Evolutionary conservation across 2,113 vertebrate species (phyloP).

Genomic region (Amazona vittata): DNA sequence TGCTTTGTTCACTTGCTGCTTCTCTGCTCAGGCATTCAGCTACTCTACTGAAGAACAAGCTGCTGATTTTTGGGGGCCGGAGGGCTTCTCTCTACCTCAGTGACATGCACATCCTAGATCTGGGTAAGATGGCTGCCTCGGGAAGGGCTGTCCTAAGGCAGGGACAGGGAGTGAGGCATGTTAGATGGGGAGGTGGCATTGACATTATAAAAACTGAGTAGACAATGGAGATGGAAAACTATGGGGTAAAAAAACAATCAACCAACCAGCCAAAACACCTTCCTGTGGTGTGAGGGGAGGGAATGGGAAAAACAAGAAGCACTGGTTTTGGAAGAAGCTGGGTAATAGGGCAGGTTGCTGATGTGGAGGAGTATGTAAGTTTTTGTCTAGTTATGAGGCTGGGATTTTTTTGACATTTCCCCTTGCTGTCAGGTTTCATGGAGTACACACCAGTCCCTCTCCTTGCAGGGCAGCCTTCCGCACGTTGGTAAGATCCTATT

Average conservation of each 20-base stretch:
- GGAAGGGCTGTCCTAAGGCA: not conserved
- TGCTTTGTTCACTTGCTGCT: not conserved
- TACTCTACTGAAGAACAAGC: constrained; percentile 81
- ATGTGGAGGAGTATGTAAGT: not conserved
- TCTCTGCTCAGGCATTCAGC: constrained; percentile 76
- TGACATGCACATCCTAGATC: constrained; percentile 85
- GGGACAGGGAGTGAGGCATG: not conserved
- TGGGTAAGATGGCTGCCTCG: constrained; percentile 73
- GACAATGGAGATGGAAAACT: not conserved
- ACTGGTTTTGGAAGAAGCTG: not conserved
- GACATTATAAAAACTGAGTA: not conserved
- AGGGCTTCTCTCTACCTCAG: constrained; percentile 82
- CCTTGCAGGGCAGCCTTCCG: constrained; percentile 61
- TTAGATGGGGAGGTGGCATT: not conserved
- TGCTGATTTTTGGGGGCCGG: constrained; percentile 86
- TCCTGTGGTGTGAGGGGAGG: not conserved
- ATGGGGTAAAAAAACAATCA: not conserved
- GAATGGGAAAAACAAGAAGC: not conserved
- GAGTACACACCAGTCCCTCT: constrained; percentile 83
- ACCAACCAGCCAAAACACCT: not conserved
- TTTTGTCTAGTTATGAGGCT: not conserved
- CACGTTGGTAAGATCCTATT: constrained; percentile 79
- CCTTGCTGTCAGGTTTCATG: constrained; percentile 81
- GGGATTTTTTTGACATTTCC: not conserved
- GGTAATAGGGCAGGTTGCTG: not conserved